Base-by-base conservation (phyloP, 2,797 vertebrate genomes). In the Chelidonichthys spinosus region DNA sequence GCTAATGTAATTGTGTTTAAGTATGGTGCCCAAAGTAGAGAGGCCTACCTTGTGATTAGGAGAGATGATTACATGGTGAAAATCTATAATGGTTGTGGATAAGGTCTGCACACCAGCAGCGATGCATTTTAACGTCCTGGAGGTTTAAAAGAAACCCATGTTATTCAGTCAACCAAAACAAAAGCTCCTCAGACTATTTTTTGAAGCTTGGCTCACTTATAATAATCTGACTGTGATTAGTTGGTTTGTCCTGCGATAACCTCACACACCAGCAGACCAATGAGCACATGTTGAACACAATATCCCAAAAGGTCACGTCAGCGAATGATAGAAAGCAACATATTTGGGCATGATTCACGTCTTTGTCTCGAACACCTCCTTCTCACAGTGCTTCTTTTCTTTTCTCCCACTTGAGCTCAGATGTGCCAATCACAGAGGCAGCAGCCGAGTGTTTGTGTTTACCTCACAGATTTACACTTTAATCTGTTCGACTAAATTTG, bases 361-460 rank as follows among this genome's bases (percentile, higher is more conserved):
- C 50, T 37, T 37, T 17, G 35, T 36, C 15, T 75, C 59, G 2
- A 10, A 25, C 49, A 52, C 49, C 37, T 10, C 49, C 37, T 10
- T 55, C 32, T 42, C 35, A 47, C 13, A 39, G 43, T 56, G n/a
- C 15, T 18, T 43, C 32, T 56, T 55, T 42, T 35, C 25, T 54
- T 74, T 17, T 14, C 7, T 55, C 63, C 43, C 69, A 49, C 39
- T n/a, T 49, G 3, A 25, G 25, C 56, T 78, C 50, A 18, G 63
- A 47, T 13, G 33, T 69, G 80, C 59, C 72, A 79, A 74, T 79
- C 67, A 66, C 7, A 15, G 56, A 80, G 78, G 75, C 59, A 6
- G 75, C 55, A 69, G 69, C 11, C 56, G 52, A 72, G 69, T 75
- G 83, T 82, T 85, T 75, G 72, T 89, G 85, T 88, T 89, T 88